Conservation (phyloP, 2,797 vertebrate species). For the Diceros bicornis region DNA sequence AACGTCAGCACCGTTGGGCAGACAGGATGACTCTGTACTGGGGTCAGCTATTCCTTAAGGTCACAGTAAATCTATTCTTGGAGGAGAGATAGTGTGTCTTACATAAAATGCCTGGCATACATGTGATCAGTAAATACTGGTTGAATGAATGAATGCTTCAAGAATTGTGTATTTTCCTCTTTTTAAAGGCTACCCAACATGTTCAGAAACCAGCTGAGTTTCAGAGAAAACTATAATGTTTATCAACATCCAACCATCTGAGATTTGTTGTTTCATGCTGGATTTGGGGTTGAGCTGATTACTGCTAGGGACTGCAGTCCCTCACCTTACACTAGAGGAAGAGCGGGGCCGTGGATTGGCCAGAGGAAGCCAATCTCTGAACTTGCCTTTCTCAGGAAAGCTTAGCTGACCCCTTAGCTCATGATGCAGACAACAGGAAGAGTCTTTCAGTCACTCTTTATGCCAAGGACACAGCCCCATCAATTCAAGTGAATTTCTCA, state of each 20-base stretch:
- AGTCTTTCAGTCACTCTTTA: background rate
- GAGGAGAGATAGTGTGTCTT: background rate
- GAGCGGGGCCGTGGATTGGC: too few species aligned
- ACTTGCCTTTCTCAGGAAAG: background rate
- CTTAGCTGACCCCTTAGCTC: background rate
- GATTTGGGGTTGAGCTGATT: background rate
- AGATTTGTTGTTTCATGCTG: background rate
- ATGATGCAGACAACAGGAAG: background rate
- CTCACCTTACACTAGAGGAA: background rate
- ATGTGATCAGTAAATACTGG: background rate
- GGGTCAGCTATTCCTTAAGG: background rate
- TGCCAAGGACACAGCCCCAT: background rate
- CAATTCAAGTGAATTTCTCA: slow-evolving; percentile 32
- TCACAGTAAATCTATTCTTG: background rate
- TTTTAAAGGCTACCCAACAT: background rate
- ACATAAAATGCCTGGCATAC: background rate
- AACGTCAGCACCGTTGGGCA: background rate
- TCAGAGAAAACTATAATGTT: background rate
- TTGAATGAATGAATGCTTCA: background rate
- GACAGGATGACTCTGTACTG: background rate
- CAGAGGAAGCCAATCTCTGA: background rate
- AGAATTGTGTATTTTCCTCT: background rate
- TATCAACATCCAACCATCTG: background rate
- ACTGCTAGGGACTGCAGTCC: background rate
- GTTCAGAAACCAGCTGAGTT: background rate